A percentile compares a stretch with the other conserved stretches of the same genome.
Conservation (phyloP, 1,140 invertebrate genomes). For the Atta texana region DNA sequence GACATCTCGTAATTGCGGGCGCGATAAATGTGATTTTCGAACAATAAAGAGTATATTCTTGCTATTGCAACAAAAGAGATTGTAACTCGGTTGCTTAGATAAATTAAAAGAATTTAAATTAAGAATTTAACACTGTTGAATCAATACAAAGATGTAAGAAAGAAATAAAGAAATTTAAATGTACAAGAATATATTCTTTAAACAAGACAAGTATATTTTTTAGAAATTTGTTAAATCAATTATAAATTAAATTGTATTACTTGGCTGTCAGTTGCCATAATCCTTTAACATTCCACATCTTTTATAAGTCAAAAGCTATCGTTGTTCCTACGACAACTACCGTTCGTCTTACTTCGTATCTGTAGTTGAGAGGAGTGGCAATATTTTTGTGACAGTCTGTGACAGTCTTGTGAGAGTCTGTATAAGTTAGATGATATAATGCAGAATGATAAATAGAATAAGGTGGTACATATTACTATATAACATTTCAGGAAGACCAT, state of each 20-base stretch:
- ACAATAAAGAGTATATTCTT: constrained; percentile 18
- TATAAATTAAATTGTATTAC: neutral
- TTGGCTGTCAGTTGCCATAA: neutral
- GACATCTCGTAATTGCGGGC: constrained; percentile 25
- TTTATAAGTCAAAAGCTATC: constrained; percentile 44
- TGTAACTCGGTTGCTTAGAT: neutral
- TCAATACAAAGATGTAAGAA: neutral
- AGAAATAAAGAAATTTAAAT: neutral
- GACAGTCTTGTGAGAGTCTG: too few species aligned
- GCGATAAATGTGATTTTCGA: constrained; percentile 42
- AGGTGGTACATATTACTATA: neutral
- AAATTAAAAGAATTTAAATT: constrained; percentile 8
- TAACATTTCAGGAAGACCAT: constrained; percentile 14
- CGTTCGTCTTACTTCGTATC: constrained; percentile 24
- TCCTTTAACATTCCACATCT: neutral
- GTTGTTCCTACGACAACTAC: constrained; percentile 8
- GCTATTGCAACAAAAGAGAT: neutral
- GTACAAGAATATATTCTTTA: neutral
- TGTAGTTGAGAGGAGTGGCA: constrained; percentile 38
- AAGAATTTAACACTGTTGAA: neutral
- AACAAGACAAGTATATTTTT: neutral
- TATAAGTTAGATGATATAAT: constrained; percentile 24
- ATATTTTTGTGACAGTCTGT: constrained; percentile 55
- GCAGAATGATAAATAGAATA: constrained; percentile 14
- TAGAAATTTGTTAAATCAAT: neutral